Conservation (phyloP, 2,113 vertebrate genomes). For the Anolis sagrei region DNA sequence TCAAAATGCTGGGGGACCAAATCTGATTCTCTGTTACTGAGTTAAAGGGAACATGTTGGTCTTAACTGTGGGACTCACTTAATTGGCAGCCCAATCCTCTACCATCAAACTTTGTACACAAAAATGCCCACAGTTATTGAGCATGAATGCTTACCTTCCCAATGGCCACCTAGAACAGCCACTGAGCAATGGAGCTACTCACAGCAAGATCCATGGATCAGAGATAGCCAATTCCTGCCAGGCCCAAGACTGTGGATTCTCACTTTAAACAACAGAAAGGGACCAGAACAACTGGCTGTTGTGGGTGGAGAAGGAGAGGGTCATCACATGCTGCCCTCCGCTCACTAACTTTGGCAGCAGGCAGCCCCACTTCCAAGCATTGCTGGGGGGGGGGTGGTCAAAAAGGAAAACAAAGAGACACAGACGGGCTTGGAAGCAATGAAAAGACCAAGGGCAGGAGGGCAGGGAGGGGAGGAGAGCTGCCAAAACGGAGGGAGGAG, state of each 20-base stretch:
- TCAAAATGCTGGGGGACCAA: background rate
- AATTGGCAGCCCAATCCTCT: background rate
- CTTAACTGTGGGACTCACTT: background rate
- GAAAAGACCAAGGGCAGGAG: slow-evolving; percentile 33
- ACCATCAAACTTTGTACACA: background rate
- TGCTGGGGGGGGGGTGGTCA: slow-evolving; percentile 24
- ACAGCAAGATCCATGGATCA: background rate
- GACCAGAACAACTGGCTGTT: background rate
- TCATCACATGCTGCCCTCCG: background rate
- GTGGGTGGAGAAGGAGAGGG: background rate
- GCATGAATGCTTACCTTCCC: background rate
- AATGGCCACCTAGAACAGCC: background rate
- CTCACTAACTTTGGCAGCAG: slow-evolving; percentile 18
- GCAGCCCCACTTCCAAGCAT: slow-evolving; percentile 24
- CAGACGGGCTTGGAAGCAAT: slow-evolving; percentile 23
- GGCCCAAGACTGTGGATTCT: background rate
- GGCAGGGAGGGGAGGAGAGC: slow-evolving; percentile 10
- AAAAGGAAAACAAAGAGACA: slow-evolving; percentile 31
- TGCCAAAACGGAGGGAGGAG: slow-evolving; percentile 5
- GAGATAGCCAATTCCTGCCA: background rate
- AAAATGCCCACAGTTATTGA: background rate
- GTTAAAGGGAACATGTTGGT: background rate
- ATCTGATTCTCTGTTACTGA: background rate
- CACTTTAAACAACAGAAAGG: background rate
- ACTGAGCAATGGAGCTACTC: background rate